Base-by-base conservation (phyloP, 2,888 invertebrate genomes). In the Dicyrtoma fusca region DNA sequence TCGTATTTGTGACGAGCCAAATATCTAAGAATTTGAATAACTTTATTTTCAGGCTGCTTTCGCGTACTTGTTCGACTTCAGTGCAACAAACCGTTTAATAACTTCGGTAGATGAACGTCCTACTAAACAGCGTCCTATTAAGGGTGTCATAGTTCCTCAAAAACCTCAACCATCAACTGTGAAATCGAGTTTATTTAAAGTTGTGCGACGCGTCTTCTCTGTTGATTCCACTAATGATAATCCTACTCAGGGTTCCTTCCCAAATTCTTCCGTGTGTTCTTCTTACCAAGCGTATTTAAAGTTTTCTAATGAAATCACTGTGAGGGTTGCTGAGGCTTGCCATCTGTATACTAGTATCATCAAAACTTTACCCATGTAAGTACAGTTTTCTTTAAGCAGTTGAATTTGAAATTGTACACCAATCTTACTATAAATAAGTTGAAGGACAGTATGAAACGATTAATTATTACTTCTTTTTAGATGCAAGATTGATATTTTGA, bases 401-500 rank as follows among this genome's bases (percentile, higher is more conserved):
- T 63, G 34, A 47, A 47, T 45, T n/a, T n/a, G n/a, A n/a, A n/a
- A n/a, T n/a, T n/a, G n/a, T n/a, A n/a, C n/a, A n/a, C n/a, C n/a
- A n/a, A n/a, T n/a, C n/a, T n/a, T n/a, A n/a, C n/a, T n/a, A n/a
- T n/a, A n/a, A n/a, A n/a, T n/a, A n/a, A n/a, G n/a, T n/a, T n/a
- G n/a, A n/a, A n/a, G n/a, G n/a, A n/a, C n/a, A n/a, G n/a, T n/a
- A n/a, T n/a, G n/a, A 51, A 17, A 17, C 5, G 19, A 57, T 34
- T 8, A 34, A 19, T 8, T 64, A 11, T 64, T 6, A 51, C 51
- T 73, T 70, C 57, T 14, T 57, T 64, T 21, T 42, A 79, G 78
- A 42, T 78, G 77, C 51, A 77, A 79, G 63, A 62, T 81, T 25
- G 81, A 81, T 66, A 77, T 80, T 59, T 66, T 81, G 1, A 80